These are phyloP conservation scores for Ptiloglossa arizonensis DNA, from an alignment of 1,140 invertebrate species.

Conservation along the genomic window DNA sequence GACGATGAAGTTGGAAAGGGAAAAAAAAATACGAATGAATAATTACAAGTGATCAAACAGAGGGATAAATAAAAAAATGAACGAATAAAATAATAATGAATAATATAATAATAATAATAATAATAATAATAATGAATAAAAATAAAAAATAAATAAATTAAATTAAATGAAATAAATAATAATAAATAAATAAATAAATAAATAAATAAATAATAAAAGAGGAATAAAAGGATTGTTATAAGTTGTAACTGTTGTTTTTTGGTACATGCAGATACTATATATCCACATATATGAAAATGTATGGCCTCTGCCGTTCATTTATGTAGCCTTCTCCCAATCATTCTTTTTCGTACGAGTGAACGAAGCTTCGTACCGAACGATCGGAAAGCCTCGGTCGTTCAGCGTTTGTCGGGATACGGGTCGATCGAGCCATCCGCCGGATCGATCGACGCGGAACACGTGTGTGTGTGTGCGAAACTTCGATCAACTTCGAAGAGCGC, in stretches of 20 bases:
- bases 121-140: constrained; percentile 34
- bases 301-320: constrained; percentile 49
- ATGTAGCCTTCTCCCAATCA: constrained; percentile 39
- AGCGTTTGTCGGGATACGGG: neutral
- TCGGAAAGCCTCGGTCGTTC: neutral
- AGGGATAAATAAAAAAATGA: neutral
- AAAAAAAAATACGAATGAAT: constrained; percentile 29
- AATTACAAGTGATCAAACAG: neutral
- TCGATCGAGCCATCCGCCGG: constrained; percentile 5
- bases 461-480: no score
- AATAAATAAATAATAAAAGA: constrained; percentile 42
- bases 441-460: neutral
- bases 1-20: no score
- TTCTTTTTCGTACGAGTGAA: neutral
- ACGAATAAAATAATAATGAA: constrained; percentile 2
- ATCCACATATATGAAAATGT: constrained; percentile 6
- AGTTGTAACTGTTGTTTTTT: constrained; percentile 67
- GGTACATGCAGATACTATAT: constrained; percentile 58
- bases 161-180: neutral
- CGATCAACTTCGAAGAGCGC: neutral
- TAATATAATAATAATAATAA: constrained; percentile 4
- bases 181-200: constrained; percentile 23
- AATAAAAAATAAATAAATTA: constrained; percentile 15
- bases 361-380: neutral
- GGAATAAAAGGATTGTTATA: constrained; percentile 66